These are phyloP conservation scores for Lethenteron camtschaticum DNA, from an alignment of 2,113 vertebrate genomes.

Conservation along the genomic window DNA sequence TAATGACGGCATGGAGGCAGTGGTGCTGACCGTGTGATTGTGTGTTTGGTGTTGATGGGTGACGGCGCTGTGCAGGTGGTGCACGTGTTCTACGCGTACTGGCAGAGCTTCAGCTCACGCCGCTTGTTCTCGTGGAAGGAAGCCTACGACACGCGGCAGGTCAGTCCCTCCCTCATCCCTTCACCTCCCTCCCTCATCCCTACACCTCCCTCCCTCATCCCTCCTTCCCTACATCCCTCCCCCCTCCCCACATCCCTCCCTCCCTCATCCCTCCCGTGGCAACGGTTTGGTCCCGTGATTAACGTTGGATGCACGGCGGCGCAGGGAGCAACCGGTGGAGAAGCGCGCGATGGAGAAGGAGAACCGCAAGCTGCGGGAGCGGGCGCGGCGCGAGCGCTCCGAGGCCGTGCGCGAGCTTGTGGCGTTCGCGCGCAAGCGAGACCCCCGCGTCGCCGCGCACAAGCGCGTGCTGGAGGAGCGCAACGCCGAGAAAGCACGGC, in stretches of 20 bases:
- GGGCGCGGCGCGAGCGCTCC: slow-evolving; percentile 56
- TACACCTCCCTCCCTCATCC: too few relatives aligned
- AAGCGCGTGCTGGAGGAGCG: slow-evolving; percentile 63
- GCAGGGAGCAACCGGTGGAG: slow-evolving; percentile 52
- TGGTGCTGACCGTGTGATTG: too few relatives aligned
- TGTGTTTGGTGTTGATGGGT: too few relatives aligned
- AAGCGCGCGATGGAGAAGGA: slow-evolving; percentile 97
- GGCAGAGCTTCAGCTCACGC: slow-evolving; percentile 87
- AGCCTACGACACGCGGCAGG: slow-evolving; percentile 65
- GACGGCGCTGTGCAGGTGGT: slow-evolving; percentile 34
- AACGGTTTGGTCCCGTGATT: too few relatives aligned
- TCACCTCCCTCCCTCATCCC: too few relatives aligned
- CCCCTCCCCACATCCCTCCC: too few relatives aligned
- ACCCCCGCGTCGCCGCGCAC: slow-evolving; percentile 69
- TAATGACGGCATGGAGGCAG: too few relatives aligned
- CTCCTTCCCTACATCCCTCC: too few relatives aligned
- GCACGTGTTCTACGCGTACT: slow-evolving; percentile 72
- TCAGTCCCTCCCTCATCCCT: too few relatives aligned
- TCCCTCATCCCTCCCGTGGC: too few relatives aligned
- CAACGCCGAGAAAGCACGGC: slow-evolving; percentile 62
- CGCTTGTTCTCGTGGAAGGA: slow-evolving; percentile 89
- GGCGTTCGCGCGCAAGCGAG: slow-evolving; percentile 65
- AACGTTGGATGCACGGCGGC: too few relatives aligned
- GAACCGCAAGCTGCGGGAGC: slow-evolving; percentile 71
- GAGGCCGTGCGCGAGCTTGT: slow-evolving; percentile 67